Evolutionary conservation across 2,113 vertebrate genomes (phyloP).

Genomic region (Sander vitreus): DNA sequence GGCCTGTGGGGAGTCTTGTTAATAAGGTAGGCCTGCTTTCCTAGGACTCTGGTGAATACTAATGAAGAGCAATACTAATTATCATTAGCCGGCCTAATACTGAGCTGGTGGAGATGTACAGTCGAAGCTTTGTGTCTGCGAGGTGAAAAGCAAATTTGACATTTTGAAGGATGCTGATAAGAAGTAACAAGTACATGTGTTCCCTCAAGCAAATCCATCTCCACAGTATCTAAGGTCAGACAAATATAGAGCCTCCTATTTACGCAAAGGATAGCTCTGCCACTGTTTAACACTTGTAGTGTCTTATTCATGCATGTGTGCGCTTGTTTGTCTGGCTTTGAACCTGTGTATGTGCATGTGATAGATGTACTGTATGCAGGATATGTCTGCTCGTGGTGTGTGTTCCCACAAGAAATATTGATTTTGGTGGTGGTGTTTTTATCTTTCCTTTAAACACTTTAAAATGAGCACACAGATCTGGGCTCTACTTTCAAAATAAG

Average conservation of each 20-base stretch:
- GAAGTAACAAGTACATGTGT: constrained; percentile 68
- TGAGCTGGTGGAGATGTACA: constrained; percentile 33
- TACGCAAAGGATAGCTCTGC: constrained; percentile 19
- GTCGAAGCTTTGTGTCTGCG: constrained; percentile 36
- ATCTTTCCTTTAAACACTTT: constrained; percentile 2
- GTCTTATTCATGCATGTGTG: background rate
- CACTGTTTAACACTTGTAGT: constrained; percentile 30
- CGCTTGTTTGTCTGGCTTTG: background rate
- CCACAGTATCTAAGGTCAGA: constrained; percentile 65
- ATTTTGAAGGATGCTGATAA: constrained; percentile 68
- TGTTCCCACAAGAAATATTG: constrained; percentile 1
- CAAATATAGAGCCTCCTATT: constrained; percentile 64
- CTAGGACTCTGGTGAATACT: constrained; percentile 46
- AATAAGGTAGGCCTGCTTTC: constrained; percentile 30
- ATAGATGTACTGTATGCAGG: background rate
- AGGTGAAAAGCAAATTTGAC: constrained; percentile 69
- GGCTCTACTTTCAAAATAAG: background rate
- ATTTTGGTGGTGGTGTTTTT: background rate
- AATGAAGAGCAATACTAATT: constrained; percentile 57
- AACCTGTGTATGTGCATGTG: background rate
- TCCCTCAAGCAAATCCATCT: constrained; percentile 64
- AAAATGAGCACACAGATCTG: background rate
- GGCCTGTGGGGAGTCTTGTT: constrained; percentile 30
- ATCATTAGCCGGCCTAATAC: constrained; percentile 50
- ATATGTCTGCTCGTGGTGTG: background rate